phyloP scores from a whole-genome alignment of 2,113 vertebrate genomes.

The Rhinolophus sinicus region DNA sequence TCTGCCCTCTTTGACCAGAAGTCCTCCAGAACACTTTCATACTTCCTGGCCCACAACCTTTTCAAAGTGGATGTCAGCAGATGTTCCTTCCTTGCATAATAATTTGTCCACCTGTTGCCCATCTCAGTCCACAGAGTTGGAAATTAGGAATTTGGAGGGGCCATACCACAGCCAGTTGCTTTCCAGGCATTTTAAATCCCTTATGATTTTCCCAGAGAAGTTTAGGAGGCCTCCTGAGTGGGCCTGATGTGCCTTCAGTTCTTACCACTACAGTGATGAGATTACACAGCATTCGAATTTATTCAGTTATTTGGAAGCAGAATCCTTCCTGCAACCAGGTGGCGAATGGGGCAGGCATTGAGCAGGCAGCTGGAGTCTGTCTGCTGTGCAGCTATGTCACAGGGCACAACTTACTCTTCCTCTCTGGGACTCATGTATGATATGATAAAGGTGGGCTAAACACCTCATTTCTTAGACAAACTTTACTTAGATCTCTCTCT shows the following conservation, averaged over 20 bases:
- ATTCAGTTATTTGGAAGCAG: not conserved
- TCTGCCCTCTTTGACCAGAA: not conserved
- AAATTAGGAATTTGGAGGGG: constrained; percentile 3
- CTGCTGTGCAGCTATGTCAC: not conserved
- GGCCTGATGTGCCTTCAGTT: not conserved
- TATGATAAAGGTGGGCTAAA: not conserved
- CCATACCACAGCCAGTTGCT: not conserved
- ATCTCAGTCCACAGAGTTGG: not conserved
- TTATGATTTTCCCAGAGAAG: not conserved
- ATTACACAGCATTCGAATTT: not conserved
- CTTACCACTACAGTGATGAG: not conserved
- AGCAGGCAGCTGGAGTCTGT: not conserved
- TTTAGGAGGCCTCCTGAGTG: not conserved
- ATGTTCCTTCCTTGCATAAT: not conserved
- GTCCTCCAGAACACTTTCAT: not conserved
- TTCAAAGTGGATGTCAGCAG: not conserved
- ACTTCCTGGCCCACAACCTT: not conserved
- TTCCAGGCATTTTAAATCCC: constrained; percentile 39
- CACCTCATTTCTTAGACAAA: not conserved
- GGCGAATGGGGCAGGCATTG: not conserved
- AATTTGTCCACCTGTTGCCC: constrained; percentile 33
- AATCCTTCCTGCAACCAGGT: not conserved
- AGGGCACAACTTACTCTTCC: not conserved
- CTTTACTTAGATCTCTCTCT: not conserved
- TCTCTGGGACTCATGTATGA: not conserved